Conservation (phyloP, 2,888 invertebrate species). For the Macrosoma leucophasiata region DNA sequence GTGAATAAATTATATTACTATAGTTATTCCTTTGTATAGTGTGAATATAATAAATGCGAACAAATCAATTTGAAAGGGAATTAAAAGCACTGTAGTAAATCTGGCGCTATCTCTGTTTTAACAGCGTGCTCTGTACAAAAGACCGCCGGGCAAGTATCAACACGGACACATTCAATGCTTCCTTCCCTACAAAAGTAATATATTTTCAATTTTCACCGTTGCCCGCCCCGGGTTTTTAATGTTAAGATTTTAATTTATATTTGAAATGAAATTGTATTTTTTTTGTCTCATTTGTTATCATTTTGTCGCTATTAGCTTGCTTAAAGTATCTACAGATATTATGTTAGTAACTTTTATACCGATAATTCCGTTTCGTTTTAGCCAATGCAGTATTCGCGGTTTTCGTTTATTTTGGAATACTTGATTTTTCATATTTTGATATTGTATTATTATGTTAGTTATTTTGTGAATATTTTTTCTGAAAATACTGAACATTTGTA, state of each 20-base stretch:
- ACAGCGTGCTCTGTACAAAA: conserved; percentile 54
- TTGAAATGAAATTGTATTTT: neutral
- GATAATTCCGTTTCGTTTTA: too few species aligned
- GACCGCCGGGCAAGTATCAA: conserved; percentile 43
- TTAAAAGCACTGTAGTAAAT: conserved; percentile 36
- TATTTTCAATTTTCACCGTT: conserved; percentile 69
- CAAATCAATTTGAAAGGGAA: conserved; percentile 29
- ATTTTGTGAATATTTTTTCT: too few species aligned
- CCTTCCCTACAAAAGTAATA: conserved; percentile 59
- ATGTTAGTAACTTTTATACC: too few species aligned
- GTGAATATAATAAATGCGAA: conserved; percentile 38
- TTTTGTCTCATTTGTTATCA: neutral
- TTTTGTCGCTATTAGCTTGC: too few species aligned
- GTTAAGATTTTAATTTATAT: conserved; percentile 23
- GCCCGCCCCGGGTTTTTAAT: conserved; percentile 46
- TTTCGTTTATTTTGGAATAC: too few species aligned
- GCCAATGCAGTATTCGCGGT: too few species aligned
- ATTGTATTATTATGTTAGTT: too few species aligned
- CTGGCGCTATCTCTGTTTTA: conserved; percentile 59
- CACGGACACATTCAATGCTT: conserved; percentile 33
- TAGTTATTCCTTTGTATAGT: too few species aligned
- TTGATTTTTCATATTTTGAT: too few species aligned
- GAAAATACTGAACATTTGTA: too few species aligned
- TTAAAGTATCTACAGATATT: too few species aligned
- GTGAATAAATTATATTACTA: too few species aligned